These are phyloP conservation scores for Periparus ater DNA, from an alignment of 2,797 vertebrate species.

Conservation along the genomic window DNA sequence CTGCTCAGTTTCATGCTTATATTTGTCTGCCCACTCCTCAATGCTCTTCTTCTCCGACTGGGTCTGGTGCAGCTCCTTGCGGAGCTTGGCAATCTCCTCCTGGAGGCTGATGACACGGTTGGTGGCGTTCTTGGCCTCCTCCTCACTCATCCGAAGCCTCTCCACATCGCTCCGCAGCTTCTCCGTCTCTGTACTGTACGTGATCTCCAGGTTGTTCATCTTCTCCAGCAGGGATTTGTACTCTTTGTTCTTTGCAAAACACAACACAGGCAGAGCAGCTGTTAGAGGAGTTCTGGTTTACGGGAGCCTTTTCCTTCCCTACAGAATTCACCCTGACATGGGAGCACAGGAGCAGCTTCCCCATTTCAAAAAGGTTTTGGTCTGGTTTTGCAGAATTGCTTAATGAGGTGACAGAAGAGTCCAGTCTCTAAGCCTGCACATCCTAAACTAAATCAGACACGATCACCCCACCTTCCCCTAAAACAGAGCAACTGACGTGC, in stretches of 20 bases:
- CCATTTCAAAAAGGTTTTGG: background rate
- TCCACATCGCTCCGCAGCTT: conserved; percentile 84
- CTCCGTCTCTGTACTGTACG: conserved; percentile 85
- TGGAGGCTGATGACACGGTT: conserved; percentile 84
- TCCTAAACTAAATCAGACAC: background rate
- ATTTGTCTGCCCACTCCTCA: conserved; percentile 88
- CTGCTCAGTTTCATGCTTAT: conserved; percentile 90
- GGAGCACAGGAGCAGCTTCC: background rate
- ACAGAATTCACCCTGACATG: background rate
- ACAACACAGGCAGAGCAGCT: background rate
- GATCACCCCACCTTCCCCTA: background rate
- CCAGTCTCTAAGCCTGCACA: background rate
- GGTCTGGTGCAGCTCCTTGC: conserved; percentile 85
- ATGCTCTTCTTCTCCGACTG: conserved; percentile 91
- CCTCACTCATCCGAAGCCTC: conserved; percentile 86
- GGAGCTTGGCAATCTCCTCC: conserved; percentile 90
- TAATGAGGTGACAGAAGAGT: background rate
- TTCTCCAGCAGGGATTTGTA: conserved; percentile 85
- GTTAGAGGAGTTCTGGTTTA: background rate
- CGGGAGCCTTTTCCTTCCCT: background rate
- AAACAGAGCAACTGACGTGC: background rate
- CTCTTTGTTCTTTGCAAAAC: conserved; percentile 84
- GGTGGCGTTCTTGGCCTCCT: conserved; percentile 87
- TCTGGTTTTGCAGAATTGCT: background rate
- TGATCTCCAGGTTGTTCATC: conserved; percentile 81